Evolutionary conservation across 2,888 invertebrate species (phyloP), one percentile per base, ranked within the genome.

Genomic region (Papilio elwesi): DNA sequence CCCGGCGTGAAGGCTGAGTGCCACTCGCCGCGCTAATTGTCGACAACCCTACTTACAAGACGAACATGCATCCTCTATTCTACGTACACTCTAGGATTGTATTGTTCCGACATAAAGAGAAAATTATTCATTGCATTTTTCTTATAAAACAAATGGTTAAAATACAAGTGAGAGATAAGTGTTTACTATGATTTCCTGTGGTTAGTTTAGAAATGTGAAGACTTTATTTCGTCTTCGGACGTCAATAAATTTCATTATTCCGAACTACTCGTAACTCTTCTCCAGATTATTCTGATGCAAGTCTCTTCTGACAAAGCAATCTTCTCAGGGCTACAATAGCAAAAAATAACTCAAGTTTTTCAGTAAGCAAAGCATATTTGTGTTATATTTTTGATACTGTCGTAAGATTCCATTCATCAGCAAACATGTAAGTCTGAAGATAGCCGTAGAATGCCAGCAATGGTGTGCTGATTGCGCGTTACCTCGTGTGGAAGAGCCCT

Each of bases 11-110:
- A 77, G 78, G 80, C 81, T 82, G 87, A 87, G 87, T 90, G 89
- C 82, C 86, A 82, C 88, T 90, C 82, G 84, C 77, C 78, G 75
- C 82, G 79, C 80, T 90, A 90, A 90, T 90, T 90, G 83, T 83
- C 78, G 76, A 76, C 78, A 77, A 78, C 77, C 74, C 73, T 74
- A 67, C 77, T 69, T 73, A 16, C 67, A 43, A 71, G 52, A 62
- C 53, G 15, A 52, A 57, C 59, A 47, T 57, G 16, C 64, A 64
- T 12, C 13, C 13, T 55, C 53, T 43, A 43, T 43, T 43, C 43
- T 43, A 51, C 51, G 65, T 51, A n/a, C 38, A 5, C 26, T 49
- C 36, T 51, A 36, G 47, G 26, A 15, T 64, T 65, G 51, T 49
- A 16, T 12, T 43, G 43, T 15, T 3, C 8, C 57, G 38, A 59